Conservation (phyloP, 2,888 invertebrate genomes). For the Frankliniella fusca region DNA sequence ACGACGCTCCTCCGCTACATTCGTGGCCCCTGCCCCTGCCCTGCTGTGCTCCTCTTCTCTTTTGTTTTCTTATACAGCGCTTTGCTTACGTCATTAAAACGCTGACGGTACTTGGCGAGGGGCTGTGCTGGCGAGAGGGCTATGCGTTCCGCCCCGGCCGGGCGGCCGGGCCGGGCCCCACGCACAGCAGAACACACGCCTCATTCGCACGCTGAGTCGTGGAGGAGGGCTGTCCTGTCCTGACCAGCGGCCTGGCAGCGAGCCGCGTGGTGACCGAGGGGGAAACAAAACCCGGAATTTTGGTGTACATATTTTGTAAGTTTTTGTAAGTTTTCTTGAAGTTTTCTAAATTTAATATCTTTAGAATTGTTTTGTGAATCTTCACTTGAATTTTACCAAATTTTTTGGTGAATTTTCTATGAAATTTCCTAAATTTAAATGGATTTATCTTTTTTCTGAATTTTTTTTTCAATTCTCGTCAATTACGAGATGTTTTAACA, state of each 20-base stretch:
- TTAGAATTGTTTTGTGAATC: too few species aligned
- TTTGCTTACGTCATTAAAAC: conserved; percentile 22
- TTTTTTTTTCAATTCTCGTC: too few species aligned
- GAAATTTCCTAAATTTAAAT: too few species aligned
- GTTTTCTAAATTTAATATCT: too few species aligned
- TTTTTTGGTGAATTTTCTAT: too few species aligned
- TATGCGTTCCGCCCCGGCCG: not conserved
- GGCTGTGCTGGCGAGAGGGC: not conserved
- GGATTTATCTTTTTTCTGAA: too few species aligned
- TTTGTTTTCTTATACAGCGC: conserved; percentile 23
- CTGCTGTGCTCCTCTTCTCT: not conserved
- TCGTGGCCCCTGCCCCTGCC: not conserved
- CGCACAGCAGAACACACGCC: not conserved
- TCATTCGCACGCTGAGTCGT: not conserved
- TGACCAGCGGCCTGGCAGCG: not conserved
- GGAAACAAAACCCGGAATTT: too few species aligned
- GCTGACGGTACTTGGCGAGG: conserved; percentile 14
- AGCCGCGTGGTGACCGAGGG: too few species aligned
- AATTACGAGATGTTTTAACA: too few species aligned
- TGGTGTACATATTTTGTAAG: too few species aligned
- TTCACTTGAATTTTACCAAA: too few species aligned
- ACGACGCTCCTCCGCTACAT: not conserved
- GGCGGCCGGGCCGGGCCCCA: not conserved
- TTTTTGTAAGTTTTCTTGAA: too few species aligned
- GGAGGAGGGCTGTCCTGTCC: not conserved